Evolutionary conservation across 2,113 vertebrate genomes (phyloP), one percentile per base, ranked within the genome.

Genomic region (Myrmophylax atrothorax): DNA sequence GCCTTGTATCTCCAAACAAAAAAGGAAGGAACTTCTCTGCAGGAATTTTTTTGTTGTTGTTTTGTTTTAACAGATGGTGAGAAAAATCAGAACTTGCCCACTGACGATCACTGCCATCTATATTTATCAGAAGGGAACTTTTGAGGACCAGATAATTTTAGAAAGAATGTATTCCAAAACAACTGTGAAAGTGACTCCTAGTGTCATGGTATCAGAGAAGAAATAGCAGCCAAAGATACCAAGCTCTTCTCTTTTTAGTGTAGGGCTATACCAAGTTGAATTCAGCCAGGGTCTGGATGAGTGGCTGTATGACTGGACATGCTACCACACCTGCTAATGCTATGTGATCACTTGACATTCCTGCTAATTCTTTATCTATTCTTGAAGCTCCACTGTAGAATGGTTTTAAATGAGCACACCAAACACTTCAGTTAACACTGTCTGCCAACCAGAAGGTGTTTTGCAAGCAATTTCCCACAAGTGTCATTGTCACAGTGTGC

Each of bases 301-400:
- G 8, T 9, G 16, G 8, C 22, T 67, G 12, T 37, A n/a, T 28
- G 31, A 49, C 7, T 63, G 20, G 24, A 37, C 0, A 0, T 38
- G 22, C 11, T 81, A 18, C n/a, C 18, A 49, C 28, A 52, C 3
- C 23, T 81, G 17, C 4, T 10, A 66, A 5, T 58, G 31, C 25
- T 56, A 5, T 56, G 26, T 52, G 55, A 67, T 37, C 13, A 35
- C 22, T 50, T 55, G 28, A 20, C 10, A n/a, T 7, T 55, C 6
- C 5, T 55, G 28, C 2, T 62, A 81, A 49, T 77, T 67, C 46
- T 66, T 78, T 66, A 40, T 6, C 12, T 81, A 29, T 59, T 44
- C 22, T 50, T 59, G 37, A 75, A 23, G 2, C 0, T 81, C 5
- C 24, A 70, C 13, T 40, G 10, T 19, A 56, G 19, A 70, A 81